Base-by-base conservation (phyloP, 2,888 invertebrate genomes). In the Anthophora plumipes region DNA sequence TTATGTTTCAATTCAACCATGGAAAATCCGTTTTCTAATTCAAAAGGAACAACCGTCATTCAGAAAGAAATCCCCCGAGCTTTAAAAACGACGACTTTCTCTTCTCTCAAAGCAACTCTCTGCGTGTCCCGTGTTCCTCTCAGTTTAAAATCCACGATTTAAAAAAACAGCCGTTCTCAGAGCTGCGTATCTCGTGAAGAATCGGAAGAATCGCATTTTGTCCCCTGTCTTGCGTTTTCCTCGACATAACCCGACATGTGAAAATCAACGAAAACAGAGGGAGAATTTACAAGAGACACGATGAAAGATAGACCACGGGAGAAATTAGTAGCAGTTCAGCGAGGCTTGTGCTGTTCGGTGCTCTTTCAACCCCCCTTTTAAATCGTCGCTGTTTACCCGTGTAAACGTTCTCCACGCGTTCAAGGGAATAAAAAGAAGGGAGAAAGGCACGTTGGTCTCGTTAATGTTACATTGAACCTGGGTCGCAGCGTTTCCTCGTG, bases 401-500 rank as follows among this genome's bases (percentile, higher is more conserved):
- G 59, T 46, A 64, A 66, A 66, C 66, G 66, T 57, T 72, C 31
- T 31, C 31, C 31, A 31, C 31, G 1, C 31, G 31, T n/a, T 43
- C 37, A 22, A 7, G 43, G 5, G 37, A 59, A 39, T 14, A 59
- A 12, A 46, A 17, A 61, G 48, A 17, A 61, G 48, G 14, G 69
- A 60, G 37, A 17, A 22, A 1, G 22, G 43, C 39, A 50, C 46
- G 73, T 31, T 31, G 37, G 61, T 55, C 69, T 75, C 75, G 75
- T 70, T 70, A 75, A 75, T 46, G 63, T 72, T 72, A 43, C 64
- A 75, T 75, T 61, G 69, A 75, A 61, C 37, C 68, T 43, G 31
- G 52, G 11, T 12, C 14, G 22, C 46, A 31, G 50, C 48, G 48
- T 59, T 54, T 37, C 39, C 39, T 39, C 17, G 9, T 37, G 25